Evolutionary conservation across 2,888 invertebrate genomes (phyloP).

Genomic region (Halocaridina rubra): DNA sequence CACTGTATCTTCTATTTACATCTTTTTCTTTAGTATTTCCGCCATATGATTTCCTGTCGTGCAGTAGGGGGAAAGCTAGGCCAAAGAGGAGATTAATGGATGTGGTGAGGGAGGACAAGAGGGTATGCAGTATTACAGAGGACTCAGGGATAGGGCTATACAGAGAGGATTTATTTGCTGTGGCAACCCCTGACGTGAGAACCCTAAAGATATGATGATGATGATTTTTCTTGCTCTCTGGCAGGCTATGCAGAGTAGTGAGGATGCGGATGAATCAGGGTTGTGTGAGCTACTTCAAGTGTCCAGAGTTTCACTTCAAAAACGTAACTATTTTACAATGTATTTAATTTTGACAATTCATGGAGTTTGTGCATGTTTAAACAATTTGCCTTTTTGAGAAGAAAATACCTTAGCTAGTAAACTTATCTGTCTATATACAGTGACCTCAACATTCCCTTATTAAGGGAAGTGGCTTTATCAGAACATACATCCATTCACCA

Average conservation of each 20-base stretch:
- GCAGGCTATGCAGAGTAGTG: conserved; percentile 39
- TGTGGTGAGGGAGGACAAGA: too few relatives aligned
- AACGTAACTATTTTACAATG: not conserved
- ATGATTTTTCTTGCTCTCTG: not conserved
- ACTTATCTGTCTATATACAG: not conserved
- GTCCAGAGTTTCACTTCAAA: conserved; percentile 8
- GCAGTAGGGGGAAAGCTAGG: too few relatives aligned
- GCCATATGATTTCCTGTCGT: too few relatives aligned
- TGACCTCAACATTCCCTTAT: not conserved
- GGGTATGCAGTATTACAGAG: too few relatives aligned
- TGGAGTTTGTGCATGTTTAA: not conserved
- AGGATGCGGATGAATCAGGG: conserved; percentile 25
- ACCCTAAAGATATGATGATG: too few relatives aligned
- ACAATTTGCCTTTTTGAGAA: too few relatives aligned
- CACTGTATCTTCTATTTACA: too few relatives aligned
- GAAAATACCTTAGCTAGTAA: not conserved
- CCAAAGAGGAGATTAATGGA: not conserved
- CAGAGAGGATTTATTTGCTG: not conserved
- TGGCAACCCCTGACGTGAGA: too few relatives aligned
- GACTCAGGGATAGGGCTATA: too few relatives aligned
- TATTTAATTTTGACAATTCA: not conserved
- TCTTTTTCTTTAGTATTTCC: too few relatives aligned
- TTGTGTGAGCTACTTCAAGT: conserved; percentile 37
- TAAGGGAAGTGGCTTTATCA: not conserved
- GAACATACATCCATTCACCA: too few relatives aligned